Conservation (phyloP, 2,797 vertebrate genomes). For the Centropyge bicolor region DNA sequence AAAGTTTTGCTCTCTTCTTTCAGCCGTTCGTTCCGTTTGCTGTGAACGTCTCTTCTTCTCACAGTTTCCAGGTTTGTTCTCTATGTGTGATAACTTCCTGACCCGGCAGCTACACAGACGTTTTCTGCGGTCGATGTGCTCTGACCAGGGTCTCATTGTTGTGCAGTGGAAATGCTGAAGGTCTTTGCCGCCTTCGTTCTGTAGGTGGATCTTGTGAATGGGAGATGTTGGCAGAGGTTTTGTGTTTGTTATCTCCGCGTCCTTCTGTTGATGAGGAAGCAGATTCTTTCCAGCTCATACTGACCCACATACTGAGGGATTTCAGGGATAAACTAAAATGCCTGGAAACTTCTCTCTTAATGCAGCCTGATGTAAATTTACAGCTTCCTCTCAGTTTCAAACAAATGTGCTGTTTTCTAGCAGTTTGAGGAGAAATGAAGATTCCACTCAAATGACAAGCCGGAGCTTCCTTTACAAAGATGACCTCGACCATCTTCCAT, state of each 20-base stretch:
- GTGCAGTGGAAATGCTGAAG: no score
- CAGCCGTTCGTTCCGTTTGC: background rate
- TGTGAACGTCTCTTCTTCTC: no score
- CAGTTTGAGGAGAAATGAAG: no score
- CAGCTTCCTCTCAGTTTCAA: no score
- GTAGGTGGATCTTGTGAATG: background rate
- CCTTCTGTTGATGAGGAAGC: slow-evolving; percentile 6
- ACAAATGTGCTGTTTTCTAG: no score
- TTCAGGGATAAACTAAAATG: background rate
- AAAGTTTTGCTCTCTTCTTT: background rate
- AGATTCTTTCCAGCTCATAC: background rate
- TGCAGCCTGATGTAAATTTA: no score
- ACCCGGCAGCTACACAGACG: no score
- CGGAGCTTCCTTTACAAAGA: no score
- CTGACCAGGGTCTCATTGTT: background rate
- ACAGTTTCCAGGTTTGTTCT: no score
- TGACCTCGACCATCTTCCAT: no score
- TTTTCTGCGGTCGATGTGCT: background rate
- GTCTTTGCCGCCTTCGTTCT: background rate
- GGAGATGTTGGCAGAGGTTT: background rate
- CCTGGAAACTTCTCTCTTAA: background rate
- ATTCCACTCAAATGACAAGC: no score
- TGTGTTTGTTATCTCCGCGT: background rate
- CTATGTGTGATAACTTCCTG: no score
- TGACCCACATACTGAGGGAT: slow-evolving; percentile 8